Evolutionary conservation across 2,113 vertebrate species (phyloP).

Genomic region (Propithecus coquereli): DNA sequence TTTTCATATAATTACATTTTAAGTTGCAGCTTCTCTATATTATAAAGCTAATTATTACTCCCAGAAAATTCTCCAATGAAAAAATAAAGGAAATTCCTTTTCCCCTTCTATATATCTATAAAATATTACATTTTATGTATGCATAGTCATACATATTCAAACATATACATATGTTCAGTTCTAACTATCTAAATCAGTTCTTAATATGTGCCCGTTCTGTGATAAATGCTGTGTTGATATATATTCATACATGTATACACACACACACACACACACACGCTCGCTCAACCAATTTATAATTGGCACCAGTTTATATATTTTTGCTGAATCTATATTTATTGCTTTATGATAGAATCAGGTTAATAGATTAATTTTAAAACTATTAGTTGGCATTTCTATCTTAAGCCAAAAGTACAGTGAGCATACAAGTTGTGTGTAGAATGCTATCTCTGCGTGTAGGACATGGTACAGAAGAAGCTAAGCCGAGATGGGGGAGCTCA

Average conservation of each 20-base stretch:
- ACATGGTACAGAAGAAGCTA: fast-evolving
- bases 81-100: neutral
- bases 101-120: neutral
- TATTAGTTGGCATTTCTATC: neutral
- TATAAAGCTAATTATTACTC: neutral
- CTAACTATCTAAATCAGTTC: neutral
- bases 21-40: neutral
- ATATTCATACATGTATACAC: neutral
- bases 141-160: neutral
- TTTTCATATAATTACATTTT: neutral
- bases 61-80: neutral
- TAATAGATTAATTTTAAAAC: neutral
- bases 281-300: neutral
- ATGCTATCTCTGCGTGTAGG: neutral
- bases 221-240: neutral
- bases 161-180: neutral
- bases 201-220: neutral
- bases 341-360: neutral
- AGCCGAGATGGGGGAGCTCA: neutral
- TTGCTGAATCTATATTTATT: neutral
- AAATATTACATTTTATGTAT: neutral
- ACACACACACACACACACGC: neutral
- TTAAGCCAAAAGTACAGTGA: neutral
- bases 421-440: too few relatives aligned
- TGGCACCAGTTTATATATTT: neutral